Conservation (phyloP, 2,888 invertebrate species). For the Myopa testacea region DNA sequence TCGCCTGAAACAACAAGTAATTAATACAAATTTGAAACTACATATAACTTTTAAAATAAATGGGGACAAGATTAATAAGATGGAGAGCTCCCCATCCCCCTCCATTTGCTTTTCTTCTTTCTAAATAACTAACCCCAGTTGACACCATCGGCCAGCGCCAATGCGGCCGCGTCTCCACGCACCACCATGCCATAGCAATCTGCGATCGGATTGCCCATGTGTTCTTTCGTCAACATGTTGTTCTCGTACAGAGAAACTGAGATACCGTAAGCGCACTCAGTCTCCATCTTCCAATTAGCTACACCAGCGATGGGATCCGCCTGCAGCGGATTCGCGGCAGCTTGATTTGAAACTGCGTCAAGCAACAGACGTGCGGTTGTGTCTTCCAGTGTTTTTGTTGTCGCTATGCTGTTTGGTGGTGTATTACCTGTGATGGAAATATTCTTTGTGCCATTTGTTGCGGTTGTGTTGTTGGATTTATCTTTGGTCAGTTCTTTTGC, state of each 20-base stretch:
- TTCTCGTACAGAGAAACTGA: constrained; percentile 83
- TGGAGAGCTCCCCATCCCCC: too few relatives aligned
- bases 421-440: constrained; percentile 10
- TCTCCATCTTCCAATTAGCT: constrained; percentile 67
- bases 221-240: constrained; percentile 79
- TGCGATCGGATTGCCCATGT: constrained; percentile 85
- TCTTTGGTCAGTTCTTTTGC: constrained; percentile 35
- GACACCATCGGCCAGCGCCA: constrained; percentile 89
- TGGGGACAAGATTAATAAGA: not conserved
- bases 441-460: constrained; percentile 37
- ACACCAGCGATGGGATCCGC: constrained; percentile 63
- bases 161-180: constrained; percentile 78
- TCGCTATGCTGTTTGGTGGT: constrained; percentile 23
- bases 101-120: constrained; percentile 16
- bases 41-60: not conserved
- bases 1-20: constrained; percentile 70
- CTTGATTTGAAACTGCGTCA: constrained; percentile 65
- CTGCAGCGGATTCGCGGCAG: constrained; percentile 44
- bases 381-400: constrained; percentile 52
- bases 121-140: constrained; percentile 80
- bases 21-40: constrained; percentile 16
- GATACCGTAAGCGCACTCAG: constrained; percentile 67
- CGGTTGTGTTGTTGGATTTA: constrained; percentile 31
- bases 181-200: constrained; percentile 86
- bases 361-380: constrained; percentile 61